A percentile compares a stretch with the other conserved stretches of the same genome.
Evolutionary conservation across 1,140 invertebrate genomes (phyloP).

Genomic region (Drosophila arawakana): DNA sequence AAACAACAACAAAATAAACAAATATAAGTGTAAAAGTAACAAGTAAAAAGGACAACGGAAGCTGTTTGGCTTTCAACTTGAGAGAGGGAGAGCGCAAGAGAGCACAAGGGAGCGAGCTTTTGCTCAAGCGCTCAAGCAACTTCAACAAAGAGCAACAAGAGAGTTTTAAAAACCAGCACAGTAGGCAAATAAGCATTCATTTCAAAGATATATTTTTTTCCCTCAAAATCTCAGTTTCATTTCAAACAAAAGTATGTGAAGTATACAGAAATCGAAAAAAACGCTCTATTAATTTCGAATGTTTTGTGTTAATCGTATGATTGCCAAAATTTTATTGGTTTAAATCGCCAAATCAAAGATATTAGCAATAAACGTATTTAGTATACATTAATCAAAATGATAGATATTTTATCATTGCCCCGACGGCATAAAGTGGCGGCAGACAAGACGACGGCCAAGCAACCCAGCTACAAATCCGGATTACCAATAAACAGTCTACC

Average conservation of each 20-base stretch:
- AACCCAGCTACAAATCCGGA: constrained; percentile 57
- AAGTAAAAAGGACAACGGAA: constrained; percentile 48
- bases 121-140: not conserved
- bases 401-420: constrained; percentile 74
- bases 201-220: not conserved
- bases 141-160: not conserved
- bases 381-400: constrained; percentile 37
- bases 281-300: constrained; percentile 12
- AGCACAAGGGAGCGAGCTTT: not conserved
- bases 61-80: constrained; percentile 32
- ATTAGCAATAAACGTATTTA: not conserved
- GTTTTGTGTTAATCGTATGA: not conserved
- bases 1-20: constrained; percentile 43
- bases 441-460: constrained; percentile 39
- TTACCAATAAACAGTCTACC: constrained; percentile 80
- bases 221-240: not conserved
- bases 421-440: constrained; percentile 62
- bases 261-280: not conserved
- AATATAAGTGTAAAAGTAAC: constrained; percentile 35
- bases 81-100: constrained; percentile 7
- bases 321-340: constrained; percentile 7
- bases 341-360: not conserved
- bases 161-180: constrained; percentile 22
- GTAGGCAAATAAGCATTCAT: constrained; percentile 15
- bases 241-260: not conserved